These are phyloP conservation scores for Rattus norvegicus DNA, from an alignment of 2,113 vertebrate genomes.

Conservation along the genomic window GRCr8 NC_086033.1:15717501-15718000, in stretches of 20 bases:
- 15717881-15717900: background rate
- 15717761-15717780: background rate
- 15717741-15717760: too few species aligned
- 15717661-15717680: too few species aligned
- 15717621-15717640: background rate
- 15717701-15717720: too few species aligned
- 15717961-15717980: too few species aligned
- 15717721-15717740: too few species aligned
- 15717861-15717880: background rate
- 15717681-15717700: too few species aligned
- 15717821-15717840: background rate
- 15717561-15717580: background rate
- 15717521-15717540: too few species aligned
- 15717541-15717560: too few species aligned
- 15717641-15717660: conserved; percentile 40
- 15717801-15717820: background rate
- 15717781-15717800: background rate
- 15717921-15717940: background rate
- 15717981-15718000: too few species aligned
- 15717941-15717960: background rate
- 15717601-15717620: background rate
- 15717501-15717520: too few species aligned
- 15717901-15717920: background rate
- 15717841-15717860: background rate
- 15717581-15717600: background rate